Evolutionary conservation across 2,797 vertebrate genomes (phyloP), one percentile per base, ranked within the genome.

Genomic region (Notolepis coatsorum): DNA sequence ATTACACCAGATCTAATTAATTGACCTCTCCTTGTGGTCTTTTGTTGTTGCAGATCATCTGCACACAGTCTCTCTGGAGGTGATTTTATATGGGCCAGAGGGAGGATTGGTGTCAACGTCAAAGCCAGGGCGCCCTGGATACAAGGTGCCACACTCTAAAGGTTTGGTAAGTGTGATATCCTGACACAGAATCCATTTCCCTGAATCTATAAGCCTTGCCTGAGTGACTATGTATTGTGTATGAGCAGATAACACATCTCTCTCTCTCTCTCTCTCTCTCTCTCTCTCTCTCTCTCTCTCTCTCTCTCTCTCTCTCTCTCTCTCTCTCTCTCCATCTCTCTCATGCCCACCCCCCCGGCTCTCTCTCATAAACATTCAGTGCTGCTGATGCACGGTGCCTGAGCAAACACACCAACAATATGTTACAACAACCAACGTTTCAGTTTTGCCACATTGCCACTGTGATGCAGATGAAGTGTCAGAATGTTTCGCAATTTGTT

Each of bases 151-250:
- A 73, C 79, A 78, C 73, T 80, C 73, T 73, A 79, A 82, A 83
- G 80, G 71, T 82, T 83, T 68, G 75, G 82, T 82, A 80, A 84
- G 78, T 86, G 84, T 78, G 79, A 85, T 81, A 85, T 84, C 75
- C 83, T 87, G 88, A 90, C 84, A 84, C 69, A 57, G 82, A 86
- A 87, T 87, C 71, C 67, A 86, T 88, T 88, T 74, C 74, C 70
- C 80, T 81, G 82, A 85, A 90, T 87, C 85, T 84, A 81, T 86
- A 89, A 86, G 84, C 78, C 33, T 74, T 89, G 86, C 79, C 83
- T 87, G 81, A 88, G 79, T 84, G 77, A 84, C 60, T 84, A 59
- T 86, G 82, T 76, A 75, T 82, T 82, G 79, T 87, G 74, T 75
- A 75, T 43, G 53, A n/a, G n/a, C n/a, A n/a, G n/a, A n/a, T n/a